Percentiles rank a stretch among this genome's conserved stretches.
These are phyloP conservation scores for Torymus auratus DNA, from an alignment of 2,888 invertebrate species.

Conservation along the genomic window DNA sequence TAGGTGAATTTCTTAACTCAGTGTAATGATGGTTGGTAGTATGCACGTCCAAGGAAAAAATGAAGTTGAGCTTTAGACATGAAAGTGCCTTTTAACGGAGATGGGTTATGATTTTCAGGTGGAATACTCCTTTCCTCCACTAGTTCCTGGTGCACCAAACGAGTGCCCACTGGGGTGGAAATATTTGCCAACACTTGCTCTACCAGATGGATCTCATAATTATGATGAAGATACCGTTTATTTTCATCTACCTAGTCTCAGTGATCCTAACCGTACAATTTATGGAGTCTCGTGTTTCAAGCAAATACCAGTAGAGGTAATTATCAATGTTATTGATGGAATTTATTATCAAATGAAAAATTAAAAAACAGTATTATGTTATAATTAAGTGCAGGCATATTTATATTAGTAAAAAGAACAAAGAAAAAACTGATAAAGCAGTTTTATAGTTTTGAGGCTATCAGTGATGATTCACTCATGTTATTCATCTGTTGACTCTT, in stretches of 20 bases:
- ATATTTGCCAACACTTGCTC: slow-evolving; percentile 95
- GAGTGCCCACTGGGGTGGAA: slow-evolving; percentile 96
- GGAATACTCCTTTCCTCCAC: slow-evolving; percentile 94
- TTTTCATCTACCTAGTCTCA: slow-evolving; percentile 94
- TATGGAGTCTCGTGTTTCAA: slow-evolving; percentile 98
- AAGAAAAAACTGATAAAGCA: slow-evolving; percentile 10
- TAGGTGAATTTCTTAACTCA: too few species aligned
- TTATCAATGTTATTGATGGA: background rate
- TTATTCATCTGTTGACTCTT: too few species aligned
- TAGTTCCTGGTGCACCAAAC: slow-evolving; percentile 85
- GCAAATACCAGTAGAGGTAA: slow-evolving; percentile 95
- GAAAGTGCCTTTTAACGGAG: too few species aligned
- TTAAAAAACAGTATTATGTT: background rate
- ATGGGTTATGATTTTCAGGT: slow-evolving; percentile 79
- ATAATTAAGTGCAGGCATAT: background rate
- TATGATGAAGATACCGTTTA: slow-evolving; percentile 96
- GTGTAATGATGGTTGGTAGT: too few species aligned
- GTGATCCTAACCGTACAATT: slow-evolving; percentile 89
- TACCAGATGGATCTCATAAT: slow-evolving; percentile 99
- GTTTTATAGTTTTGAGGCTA: slow-evolving; percentile 1
- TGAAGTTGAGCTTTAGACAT: too few species aligned
- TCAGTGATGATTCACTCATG: slow-evolving; percentile 43
- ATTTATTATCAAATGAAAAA: background rate
- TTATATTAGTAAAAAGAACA: slow-evolving; percentile 1
- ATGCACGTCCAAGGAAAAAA: too few species aligned